Percentiles rank a stretch among this genome's conserved stretches.
Conservation (phyloP, 2,888 invertebrate species). For the Conomelus anceps region DNA sequence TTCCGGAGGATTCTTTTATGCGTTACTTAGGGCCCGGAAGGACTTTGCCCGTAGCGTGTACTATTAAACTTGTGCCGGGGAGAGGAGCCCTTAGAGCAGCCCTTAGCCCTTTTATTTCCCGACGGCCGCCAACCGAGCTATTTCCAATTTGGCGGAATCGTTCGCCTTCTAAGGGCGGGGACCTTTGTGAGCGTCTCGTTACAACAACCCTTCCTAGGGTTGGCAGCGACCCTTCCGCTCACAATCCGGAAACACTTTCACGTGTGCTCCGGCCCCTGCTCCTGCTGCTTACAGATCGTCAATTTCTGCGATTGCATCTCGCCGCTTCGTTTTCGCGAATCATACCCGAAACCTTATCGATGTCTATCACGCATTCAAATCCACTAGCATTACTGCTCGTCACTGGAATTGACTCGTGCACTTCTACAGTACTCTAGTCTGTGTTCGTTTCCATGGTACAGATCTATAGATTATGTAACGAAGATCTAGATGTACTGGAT, state of each 20-base stretch:
- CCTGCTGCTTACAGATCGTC: neutral
- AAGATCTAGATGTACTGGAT: too few relatives aligned
- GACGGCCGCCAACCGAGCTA: constrained; percentile 3
- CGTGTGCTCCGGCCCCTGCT: too few relatives aligned
- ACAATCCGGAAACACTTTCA: neutral
- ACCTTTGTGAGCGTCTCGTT: constrained; percentile 1
- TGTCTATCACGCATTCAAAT: neutral
- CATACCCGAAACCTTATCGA: neutral
- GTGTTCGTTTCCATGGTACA: too few relatives aligned
- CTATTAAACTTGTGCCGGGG: neutral
- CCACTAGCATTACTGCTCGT: neutral
- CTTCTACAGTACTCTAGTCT: too few relatives aligned
- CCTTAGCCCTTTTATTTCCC: constrained; percentile 2
- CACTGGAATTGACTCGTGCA: neutral
- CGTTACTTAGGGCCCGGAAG: neutral
- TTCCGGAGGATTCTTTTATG: neutral
- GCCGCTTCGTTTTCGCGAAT: neutral
- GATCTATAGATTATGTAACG: too few relatives aligned
- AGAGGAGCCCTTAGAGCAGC: neutral
- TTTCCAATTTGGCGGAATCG: constrained; percentile 11
- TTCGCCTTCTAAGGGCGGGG: neutral
- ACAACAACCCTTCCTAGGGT: neutral
- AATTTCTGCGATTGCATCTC: neutral
- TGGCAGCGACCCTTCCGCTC: neutral
- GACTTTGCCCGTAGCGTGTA: neutral